Conservation (phyloP, 2,113 vertebrate species). For the Scortum barcoo region DNA sequence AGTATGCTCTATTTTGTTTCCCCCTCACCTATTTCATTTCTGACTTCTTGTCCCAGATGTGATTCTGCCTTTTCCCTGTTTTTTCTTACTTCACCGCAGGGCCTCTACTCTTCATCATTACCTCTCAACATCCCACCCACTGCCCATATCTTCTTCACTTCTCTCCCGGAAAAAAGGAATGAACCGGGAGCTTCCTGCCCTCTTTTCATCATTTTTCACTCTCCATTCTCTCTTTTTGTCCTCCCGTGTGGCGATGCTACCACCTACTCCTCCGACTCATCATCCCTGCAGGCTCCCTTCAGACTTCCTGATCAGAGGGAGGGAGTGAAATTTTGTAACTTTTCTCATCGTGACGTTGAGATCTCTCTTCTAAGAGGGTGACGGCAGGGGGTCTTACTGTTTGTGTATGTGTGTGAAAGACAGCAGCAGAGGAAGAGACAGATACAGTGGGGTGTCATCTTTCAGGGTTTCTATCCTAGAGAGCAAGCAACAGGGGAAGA, state of each 20-base stretch:
- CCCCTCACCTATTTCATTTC: constrained; percentile 4
- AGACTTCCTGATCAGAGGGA: constrained; percentile 63
- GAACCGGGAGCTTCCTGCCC: constrained; percentile 34
- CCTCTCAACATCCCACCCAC: constrained; percentile 52
- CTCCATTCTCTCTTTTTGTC: constrained; percentile 38
- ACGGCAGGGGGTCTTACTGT: constrained; percentile 16
- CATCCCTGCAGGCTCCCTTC: constrained; percentile 52
- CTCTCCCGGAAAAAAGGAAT: constrained; percentile 11
- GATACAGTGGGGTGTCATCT: constrained; percentile 30
- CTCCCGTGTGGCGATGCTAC: constrained; percentile 25
- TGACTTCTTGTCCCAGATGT: constrained; percentile 15
- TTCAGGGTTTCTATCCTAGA: constrained; percentile 35
- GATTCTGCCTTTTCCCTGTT: not conserved
- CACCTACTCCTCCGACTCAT: constrained; percentile 62
- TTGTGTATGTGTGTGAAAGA: constrained; percentile 8
- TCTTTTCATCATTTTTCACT: constrained; percentile 63
- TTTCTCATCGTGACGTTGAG: constrained; percentile 52
- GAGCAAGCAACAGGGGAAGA: not conserved
- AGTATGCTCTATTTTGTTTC: constrained; percentile 2
- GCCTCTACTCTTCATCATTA: constrained; percentile 50
- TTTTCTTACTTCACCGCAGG: constrained; percentile 24
- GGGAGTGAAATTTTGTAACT: constrained; percentile 31
- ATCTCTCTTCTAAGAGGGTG: constrained; percentile 30
- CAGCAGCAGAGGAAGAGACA: constrained; percentile 5
- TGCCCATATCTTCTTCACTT: constrained; percentile 45